Evolutionary conservation across 2,888 invertebrate species (phyloP), one percentile per base, ranked within the genome.

Genomic region (Drosophila rellima): DNA sequence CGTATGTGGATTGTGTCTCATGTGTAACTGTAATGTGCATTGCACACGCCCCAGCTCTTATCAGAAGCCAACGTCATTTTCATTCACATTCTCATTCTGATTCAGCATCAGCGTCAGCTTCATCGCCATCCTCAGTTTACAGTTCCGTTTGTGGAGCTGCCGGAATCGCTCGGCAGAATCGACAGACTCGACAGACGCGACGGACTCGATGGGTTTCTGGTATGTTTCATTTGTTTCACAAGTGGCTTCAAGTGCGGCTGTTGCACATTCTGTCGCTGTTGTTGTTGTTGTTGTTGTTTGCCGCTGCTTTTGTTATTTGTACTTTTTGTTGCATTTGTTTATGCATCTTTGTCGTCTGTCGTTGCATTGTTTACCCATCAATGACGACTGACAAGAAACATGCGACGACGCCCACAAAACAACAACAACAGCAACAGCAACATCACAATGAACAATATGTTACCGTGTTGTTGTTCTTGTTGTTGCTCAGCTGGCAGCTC

Each of bases 331-430:
- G 66, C 71, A 70, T 62, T 85, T 84, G 80, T 87, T 78, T 83
- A 80, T 77, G 86, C 89, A 83, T 88, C 89, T 88, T 83, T 82
- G 85, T 80, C 80, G 80, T 59, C 68, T 77, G 65, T 62, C 67
- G 61, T 42, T 31, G 69, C 89, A 67, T 84, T 84, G 89, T 88
- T 88, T 88, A 83, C 69, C 76, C 87, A 80, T 86, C 89, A 84
- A 86, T 86, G 88, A 72, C 69, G 75, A 78, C 76, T 81, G 89
- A 85, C 89, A 88, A 79, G 87, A 74, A 88, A 81, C 84, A 88
- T 84, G 87, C 87, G 72, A 80, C 88, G 80, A 77, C 80, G 67
- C 78, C 78, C 79, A 81, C 74, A 74, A 65, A 61, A 45, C 59
- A 54, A 35, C 69, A 66, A 56, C 45, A 62, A n/a, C 42, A 61